Conservation (phyloP, 1,140 invertebrate genomes). For the Drepana arcuata region DNA sequence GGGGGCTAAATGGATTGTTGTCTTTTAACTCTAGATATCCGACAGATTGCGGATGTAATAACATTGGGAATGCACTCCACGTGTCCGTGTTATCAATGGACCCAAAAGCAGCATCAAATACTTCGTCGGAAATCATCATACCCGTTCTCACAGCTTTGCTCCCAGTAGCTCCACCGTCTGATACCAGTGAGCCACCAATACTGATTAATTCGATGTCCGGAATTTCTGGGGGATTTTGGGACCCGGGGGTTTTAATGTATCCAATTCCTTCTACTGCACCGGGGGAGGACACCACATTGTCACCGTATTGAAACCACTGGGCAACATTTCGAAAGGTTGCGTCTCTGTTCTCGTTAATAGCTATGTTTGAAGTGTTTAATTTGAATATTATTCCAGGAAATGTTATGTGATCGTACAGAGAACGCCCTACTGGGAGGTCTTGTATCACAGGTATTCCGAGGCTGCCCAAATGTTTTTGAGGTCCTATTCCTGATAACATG, state of each 20-base stretch:
- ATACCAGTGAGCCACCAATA: conserved; percentile 17
- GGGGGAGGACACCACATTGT: conserved; percentile 13
- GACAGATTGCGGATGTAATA: conserved; percentile 69
- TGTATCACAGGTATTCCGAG: conserved; percentile 63
- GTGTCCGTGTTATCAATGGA: conserved; percentile 16
- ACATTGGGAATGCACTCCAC: conserved; percentile 24
- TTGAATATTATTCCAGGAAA: conserved; percentile 31
- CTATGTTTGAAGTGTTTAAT: conserved; percentile 23
- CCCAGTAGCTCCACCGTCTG: conserved; percentile 16
- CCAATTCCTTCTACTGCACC: conserved; percentile 37
- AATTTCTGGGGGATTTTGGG: conserved; percentile 29
- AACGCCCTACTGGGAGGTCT: conserved; percentile 80
- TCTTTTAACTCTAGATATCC: conserved; percentile 75
- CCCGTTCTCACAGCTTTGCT: conserved; percentile 23
- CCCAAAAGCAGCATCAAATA: conserved; percentile 26
- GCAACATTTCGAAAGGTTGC: conserved; percentile 7
- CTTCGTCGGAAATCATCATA: conserved; percentile 15
- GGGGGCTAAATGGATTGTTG: conserved; percentile 80
- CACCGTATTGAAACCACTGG: conserved; percentile 8
- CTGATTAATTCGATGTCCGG: conserved; percentile 75
- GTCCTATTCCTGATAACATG: conserved; percentile 64
- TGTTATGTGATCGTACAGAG: conserved; percentile 77
- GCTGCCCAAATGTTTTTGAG: conserved; percentile 45
- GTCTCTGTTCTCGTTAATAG: conserved; percentile 18
- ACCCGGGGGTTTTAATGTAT: conserved; percentile 63